Base-by-base conservation (phyloP, 2,888 invertebrate species). In the Agrochola circellaris region DNA sequence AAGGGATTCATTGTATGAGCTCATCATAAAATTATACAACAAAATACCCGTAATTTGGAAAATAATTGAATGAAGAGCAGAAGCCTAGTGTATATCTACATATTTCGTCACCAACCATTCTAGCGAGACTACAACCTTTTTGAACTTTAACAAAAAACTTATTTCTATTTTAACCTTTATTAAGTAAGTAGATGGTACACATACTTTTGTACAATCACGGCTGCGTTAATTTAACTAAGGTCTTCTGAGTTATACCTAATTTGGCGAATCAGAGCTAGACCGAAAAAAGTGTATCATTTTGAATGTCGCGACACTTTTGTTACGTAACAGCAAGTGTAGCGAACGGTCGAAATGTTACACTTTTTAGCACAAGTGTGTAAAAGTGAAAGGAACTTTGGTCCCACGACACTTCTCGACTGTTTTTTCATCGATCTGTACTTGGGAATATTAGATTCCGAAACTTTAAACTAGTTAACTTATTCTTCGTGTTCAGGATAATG, bases 401-500 rank as follows among this genome's bases (percentile, higher is more conserved):
- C 20, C 20, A 8, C 51, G 51, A 51, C 8, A 20, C 20, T 51
- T 51, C 51, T 20, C 51, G 20, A 51, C 20, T 2, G 0, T 51
- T 51, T 48, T 51, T 51, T 51, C 2, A 45, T 15, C 15, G 45
- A 45, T 45, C 45, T 45, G 45, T 45, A 45, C 13, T 15, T 45
- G 4, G 15, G 45, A 45, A 45, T 20, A 51, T 7, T 20, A 51
- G 13, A 30, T 9, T 42, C 3, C 23, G 7, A 9, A 76, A 38
- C 15, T 20, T 48, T 64, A 23, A 20, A 72, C 23, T 1, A 11
- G 2, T 42, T 34, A 34, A 23, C 0, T 58, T 62, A 61, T 65
- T 30, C 30, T 56, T 15, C 5, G 26, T 68, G 56, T 42, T 84
- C 42, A 17, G 87, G 85, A 13, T 54, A 17, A 51, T 85, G 87